Evolutionary conservation across 2,113 vertebrate species (phyloP), one percentile per base, ranked within the genome.

Genomic region (Cranoglanis bouderius): DNA sequence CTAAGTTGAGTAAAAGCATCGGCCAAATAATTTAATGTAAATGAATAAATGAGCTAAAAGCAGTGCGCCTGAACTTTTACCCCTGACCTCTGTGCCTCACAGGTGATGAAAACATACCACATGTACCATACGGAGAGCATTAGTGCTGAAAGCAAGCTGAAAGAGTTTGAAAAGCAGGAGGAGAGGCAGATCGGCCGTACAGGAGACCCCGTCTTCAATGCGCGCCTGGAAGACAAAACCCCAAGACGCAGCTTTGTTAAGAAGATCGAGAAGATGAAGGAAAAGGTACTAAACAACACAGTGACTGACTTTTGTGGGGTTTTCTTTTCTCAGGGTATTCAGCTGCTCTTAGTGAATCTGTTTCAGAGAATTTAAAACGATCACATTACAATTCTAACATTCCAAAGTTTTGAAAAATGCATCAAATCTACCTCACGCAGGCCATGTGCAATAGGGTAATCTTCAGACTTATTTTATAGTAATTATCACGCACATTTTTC

Each of bases 101-200:
- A 99, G 98, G 98, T 99, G 94, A 99, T 99, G 98, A 99, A 99
- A 95, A 99, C 98, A 2, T 99, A 99, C 94, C 98, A 99, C 91
- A 99, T 99, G 98, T 99, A 99, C 93, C 98, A 99, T 84, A 96
- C 98, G 0, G 98, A 99, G 92, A 99, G 98, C 94, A 97, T 99
- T 94, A 99, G 96, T 72, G 97, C 98, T 0, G 98, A 99, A 94
- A 96, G 97, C 94, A 99, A 99, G 93, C 95, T 99, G 93, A 99
- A 99, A 85, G 98, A 99, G 89, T 98, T 98, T 0, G 98, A 99
- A 93, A 99, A 98, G 89, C 98, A 99, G 90, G 98, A 99, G 94
- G 98, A 99, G 93, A 98, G 98, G 93, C 98, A 99, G 93, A 97
- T 98, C 21, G 96, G 98, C 53, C 94, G 97, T 29, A 93, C 95